A percentile compares a stretch with the other conserved stretches of the same genome.
These are phyloP conservation scores for Tyto alba DNA, from an alignment of 2,113 vertebrate species.

Conservation along the genomic window DNA sequence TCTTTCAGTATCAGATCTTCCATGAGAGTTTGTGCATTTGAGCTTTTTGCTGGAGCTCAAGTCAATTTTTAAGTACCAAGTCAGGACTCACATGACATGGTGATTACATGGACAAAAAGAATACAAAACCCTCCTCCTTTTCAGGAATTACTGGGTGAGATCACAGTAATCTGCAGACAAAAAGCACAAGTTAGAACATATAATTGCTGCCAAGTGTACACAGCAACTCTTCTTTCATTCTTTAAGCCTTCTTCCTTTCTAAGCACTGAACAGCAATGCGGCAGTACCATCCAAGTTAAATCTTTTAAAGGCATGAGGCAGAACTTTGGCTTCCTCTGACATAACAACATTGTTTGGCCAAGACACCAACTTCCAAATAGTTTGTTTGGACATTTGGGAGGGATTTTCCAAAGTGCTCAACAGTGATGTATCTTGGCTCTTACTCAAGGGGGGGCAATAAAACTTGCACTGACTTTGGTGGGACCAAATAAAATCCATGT, in stretches of 20 bases:
- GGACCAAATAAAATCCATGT: neutral
- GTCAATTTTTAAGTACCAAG: neutral
- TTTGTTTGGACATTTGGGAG: neutral
- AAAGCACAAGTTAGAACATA: conserved; percentile 24
- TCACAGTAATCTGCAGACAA: conserved; percentile 59
- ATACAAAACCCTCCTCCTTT: conserved; percentile 46
- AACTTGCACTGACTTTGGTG: neutral
- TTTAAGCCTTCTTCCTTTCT: neutral
- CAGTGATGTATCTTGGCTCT: neutral
- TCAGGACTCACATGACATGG: conserved; percentile 10
- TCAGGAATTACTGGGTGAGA: conserved; percentile 53
- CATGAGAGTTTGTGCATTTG: neutral
- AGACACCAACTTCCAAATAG: neutral
- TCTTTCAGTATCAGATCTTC: neutral
- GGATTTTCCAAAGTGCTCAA: neutral
- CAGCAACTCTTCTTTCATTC: neutral
- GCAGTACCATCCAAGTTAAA: neutral
- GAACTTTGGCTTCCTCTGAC: neutral
- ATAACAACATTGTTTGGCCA: neutral
- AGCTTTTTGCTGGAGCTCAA: neutral
- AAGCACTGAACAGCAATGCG: neutral
- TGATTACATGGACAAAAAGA: conserved; percentile 51
- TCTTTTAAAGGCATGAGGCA: neutral
- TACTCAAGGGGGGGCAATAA: neutral
- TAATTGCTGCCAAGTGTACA: conserved; percentile 27